Percentiles rank a stretch among this genome's conserved stretches.
phyloP scores from a whole-genome alignment of 1,140 invertebrate species.

The Aphelenchoides fujianensis region DNA sequence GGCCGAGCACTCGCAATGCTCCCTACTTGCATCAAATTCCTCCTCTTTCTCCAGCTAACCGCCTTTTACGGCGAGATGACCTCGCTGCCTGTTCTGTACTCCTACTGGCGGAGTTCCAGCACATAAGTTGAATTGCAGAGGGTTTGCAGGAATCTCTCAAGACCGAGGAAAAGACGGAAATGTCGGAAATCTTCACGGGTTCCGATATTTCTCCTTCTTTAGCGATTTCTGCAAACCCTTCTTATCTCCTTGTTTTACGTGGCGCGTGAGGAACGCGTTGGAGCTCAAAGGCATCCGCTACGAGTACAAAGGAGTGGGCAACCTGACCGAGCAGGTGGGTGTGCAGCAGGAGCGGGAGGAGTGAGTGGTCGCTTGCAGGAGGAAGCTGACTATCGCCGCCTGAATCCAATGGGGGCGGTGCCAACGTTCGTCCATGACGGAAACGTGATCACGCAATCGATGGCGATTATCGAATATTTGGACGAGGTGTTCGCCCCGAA shows the following conservation, averaged over 20 bases:
- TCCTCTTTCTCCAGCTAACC: too few relatives aligned
- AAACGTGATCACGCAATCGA: background rate
- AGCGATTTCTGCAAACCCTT: too few relatives aligned
- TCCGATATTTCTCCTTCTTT: too few relatives aligned
- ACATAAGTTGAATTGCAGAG: too few relatives aligned
- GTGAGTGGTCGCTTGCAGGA: constrained; percentile 68
- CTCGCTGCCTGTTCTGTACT: constrained; percentile 51
- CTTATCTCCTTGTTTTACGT: constrained; percentile 64
- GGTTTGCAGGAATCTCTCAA: too few relatives aligned
- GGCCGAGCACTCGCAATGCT: too few relatives aligned
- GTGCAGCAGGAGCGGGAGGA: background rate
- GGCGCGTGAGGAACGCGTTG: constrained; percentile 68
- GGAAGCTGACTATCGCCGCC: constrained; percentile 79
- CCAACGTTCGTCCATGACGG: constrained; percentile 70
- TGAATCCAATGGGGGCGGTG: constrained; percentile 90
- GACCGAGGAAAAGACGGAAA: too few relatives aligned
- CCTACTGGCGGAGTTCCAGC: constrained; percentile 63
- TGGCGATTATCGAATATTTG: constrained; percentile 25
- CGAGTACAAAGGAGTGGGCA: constrained; percentile 83
- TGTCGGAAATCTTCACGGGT: too few relatives aligned
- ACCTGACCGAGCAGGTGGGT: constrained; percentile 69
- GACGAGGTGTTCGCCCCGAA: constrained; percentile 23
- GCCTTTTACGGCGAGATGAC: background rate
- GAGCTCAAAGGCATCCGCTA: constrained; percentile 91
- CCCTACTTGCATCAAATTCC: too few relatives aligned